phyloP scores from a whole-genome alignment of 1,140 invertebrate species.

The Drosophila takahashii region DNA sequence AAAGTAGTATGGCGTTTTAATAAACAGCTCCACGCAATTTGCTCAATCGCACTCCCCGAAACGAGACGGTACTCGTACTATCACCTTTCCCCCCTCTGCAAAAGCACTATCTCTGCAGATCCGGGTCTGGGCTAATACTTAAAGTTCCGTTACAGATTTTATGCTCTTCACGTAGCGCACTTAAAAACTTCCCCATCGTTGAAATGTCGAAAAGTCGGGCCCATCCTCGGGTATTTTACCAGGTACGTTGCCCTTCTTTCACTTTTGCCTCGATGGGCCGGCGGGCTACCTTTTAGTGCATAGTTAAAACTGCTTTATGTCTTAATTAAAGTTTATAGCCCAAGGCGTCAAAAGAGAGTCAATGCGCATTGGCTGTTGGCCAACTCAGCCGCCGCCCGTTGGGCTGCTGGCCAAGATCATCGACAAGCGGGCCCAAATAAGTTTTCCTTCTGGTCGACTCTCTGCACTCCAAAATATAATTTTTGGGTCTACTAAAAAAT shows the following conservation, averaged over 20 bases:
- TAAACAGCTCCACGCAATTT: slow-evolving; percentile 17
- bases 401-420: slow-evolving; percentile 52
- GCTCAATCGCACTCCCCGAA: slow-evolving; percentile 17
- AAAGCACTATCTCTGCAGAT: slow-evolving; percentile 11
- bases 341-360: slow-evolving; percentile 79
- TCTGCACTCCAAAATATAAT: not conserved
- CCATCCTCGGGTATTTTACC: slow-evolving; percentile 37
- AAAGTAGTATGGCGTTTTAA: not conserved
- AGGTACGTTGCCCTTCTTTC: slow-evolving; percentile 65
- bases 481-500: not conserved
- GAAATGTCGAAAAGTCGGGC: slow-evolving; percentile 6
- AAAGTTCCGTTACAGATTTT: slow-evolving; percentile 49
- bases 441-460: slow-evolving; percentile 38
- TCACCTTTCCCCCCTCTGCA: not conserved
- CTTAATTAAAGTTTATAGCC: slow-evolving; percentile 81
- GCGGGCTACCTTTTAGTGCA: slow-evolving; percentile 63
- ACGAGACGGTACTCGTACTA: not conserved
- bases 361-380: slow-evolving; percentile 59
- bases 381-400: slow-evolving; percentile 35
- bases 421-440: slow-evolving; percentile 62
- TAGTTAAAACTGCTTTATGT: slow-evolving; percentile 78
- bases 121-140: slow-evolving; percentile 17
- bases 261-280: slow-evolving; percentile 40
- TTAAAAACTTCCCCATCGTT: slow-evolving; percentile 27
- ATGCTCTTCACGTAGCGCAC: slow-evolving; percentile 57